Conservation (phyloP, 2,888 invertebrate species). For the Trachelus iudaicus region DNA sequence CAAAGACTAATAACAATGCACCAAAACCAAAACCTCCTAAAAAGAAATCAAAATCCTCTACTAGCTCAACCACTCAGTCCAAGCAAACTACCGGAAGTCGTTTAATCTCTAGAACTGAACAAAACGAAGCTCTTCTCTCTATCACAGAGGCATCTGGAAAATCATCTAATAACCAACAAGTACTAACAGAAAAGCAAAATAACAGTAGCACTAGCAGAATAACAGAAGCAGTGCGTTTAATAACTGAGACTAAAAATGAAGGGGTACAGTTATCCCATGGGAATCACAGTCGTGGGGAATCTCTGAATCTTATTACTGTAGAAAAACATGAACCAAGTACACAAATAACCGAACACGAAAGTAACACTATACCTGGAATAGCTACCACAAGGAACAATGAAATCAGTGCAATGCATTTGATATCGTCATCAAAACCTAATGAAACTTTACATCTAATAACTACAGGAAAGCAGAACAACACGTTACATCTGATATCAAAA, state of each 20-base stretch:
- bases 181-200: slow-evolving; percentile 28
- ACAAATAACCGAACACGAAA: slow-evolving; percentile 3
- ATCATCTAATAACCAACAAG: slow-evolving; percentile 30
- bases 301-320: neutral
- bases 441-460: slow-evolving; percentile 34
- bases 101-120: slow-evolving; percentile 34
- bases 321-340: slow-evolving; percentile 4
- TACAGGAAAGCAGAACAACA: slow-evolving; percentile 39
- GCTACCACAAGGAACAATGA: slow-evolving; percentile 31
- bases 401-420: slow-evolving; percentile 45
- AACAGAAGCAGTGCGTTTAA: slow-evolving; percentile 31
- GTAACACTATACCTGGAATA: slow-evolving; percentile 22
- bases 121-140: slow-evolving; percentile 45
- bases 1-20: slow-evolving; percentile 49
- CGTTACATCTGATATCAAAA: slow-evolving; percentile 56
- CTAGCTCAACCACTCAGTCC: slow-evolving; percentile 14
- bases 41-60: slow-evolving; percentile 30
- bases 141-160: slow-evolving; percentile 37
- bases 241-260: slow-evolving; percentile 35
- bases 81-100: slow-evolving; percentile 23
- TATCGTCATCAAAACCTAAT: slow-evolving; percentile 40
- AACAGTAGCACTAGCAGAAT: slow-evolving; percentile 36
- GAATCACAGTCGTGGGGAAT: slow-evolving; percentile 1
- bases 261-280: slow-evolving; percentile 22
- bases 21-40: slow-evolving; percentile 41